Base-by-base conservation (phyloP, 2,113 vertebrate genomes). In the Struthidea cinerea region DNA sequence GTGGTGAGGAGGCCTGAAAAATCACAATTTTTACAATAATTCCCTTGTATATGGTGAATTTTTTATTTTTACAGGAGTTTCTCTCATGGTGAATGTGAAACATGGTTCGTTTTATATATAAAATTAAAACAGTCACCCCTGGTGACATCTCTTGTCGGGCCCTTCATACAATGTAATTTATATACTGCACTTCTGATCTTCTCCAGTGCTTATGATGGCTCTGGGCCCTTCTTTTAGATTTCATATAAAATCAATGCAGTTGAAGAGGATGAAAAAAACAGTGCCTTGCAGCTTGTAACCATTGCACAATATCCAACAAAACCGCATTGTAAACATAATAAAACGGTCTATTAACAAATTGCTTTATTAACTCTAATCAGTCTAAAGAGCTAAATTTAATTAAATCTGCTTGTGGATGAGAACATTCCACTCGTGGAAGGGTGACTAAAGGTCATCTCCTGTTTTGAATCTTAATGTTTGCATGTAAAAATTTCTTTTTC, bases 351-450 rank as follows among this genome's bases (percentile, higher is more conserved):
- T 87, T 88, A 74, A 59, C 60, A 47, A 75, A 56, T 87, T 85
- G 78, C 46, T 94, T 83, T 91, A 49, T 87, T 80, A 91, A 59
- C 30, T 44, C 70, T 87, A 84, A 93, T 91, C 90, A 93, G 82
- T 88, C 84, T 95, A 61, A 96, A 90, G 92, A 95, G 71, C 82
- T 90, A 70, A 91, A 84, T 67, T 85, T 88, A 71, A 85, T 91
- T 94, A 92, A 87, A 65, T 93, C 87, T 94, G 39, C 60, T 89
- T 87, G 81, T 90, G 64, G 44, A 44, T 85, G 90, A 88, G 68
- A 81, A 77, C 39, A 24, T 74, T 75, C 70, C 26, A 37, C 50
- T 68, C 16, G 2, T 88, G 71, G 79, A 80, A 85, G 50, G 70
- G 56, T 88, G 35, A 21, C 37, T 88, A 27, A 85, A 88, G 71